These are phyloP conservation scores for Phengaris arion DNA, from an alignment of 2,888 invertebrate species.

Conservation along the genomic window DNA sequence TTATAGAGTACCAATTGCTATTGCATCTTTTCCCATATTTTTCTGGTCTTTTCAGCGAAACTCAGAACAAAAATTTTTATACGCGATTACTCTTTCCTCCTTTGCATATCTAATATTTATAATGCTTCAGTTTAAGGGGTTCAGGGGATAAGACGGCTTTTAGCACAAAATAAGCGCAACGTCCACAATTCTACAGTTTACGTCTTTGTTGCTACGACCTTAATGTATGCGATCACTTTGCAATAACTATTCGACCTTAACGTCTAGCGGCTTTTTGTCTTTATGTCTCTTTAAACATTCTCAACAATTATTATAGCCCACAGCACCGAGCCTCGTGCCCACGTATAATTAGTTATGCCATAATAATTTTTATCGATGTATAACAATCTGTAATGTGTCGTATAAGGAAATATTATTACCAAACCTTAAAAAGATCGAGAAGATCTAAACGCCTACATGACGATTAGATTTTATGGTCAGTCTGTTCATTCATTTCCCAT, in stretches of 20 bases:
- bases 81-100: too few relatives aligned
- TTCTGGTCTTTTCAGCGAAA: too few relatives aligned
- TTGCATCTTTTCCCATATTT: too few relatives aligned
- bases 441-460: constrained; percentile 3
- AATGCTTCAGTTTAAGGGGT: too few relatives aligned
- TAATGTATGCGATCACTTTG: constrained; percentile 26
- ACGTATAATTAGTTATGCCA: constrained; percentile 16
- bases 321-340: constrained; percentile 1
- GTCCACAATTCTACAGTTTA: background rate
- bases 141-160: background rate
- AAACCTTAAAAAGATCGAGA: background rate
- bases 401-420: constrained; percentile 22
- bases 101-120: too few relatives aligned
- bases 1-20: too few relatives aligned
- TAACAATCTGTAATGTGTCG: background rate
- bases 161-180: background rate
- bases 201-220: background rate
- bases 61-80: too few relatives aligned
- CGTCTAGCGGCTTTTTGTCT: constrained; percentile 21
- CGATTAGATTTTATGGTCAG: background rate
- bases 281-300: background rate
- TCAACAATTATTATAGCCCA: background rate
- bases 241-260: constrained; percentile 25
- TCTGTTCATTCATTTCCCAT: too few relatives aligned
- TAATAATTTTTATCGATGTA: constrained; percentile 5